Base-by-base conservation (phyloP, 2,113 vertebrate species). In the Zosterops hypoxanthus region DNA sequence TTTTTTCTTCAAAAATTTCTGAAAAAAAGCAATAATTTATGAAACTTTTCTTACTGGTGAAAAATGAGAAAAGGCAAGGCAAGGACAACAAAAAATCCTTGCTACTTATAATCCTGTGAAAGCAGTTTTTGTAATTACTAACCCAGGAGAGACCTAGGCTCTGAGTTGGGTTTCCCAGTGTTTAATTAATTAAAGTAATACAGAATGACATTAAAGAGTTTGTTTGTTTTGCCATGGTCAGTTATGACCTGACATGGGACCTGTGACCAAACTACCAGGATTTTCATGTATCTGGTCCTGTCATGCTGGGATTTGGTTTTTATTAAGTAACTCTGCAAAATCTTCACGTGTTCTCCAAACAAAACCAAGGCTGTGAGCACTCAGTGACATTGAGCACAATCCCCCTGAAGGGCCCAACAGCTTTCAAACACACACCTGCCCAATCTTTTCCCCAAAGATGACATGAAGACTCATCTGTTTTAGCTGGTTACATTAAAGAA, bases 261-360 rank as follows among this genome's bases (percentile, higher is more conserved):
- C 46, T 82, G 41, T 69, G 63, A 28, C 11, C 28, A 72, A 72
- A 41, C 22, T 65, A 16, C 21, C 25, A 76, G 49, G 53, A 36
- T 42, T 55, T 78, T 63, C 39, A 39, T 70, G 17, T 46, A 5
- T 26, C 63, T 64, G 31, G 36, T 50, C 12, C 70, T 22, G 19
- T 28, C 0, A 3, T 59, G 14, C 1, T 80, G 33, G 9, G 24
- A 8, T 77, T 71, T 44, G 4, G 1, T 24, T 70, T 75, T n/a
- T 61, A 7, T 52, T 26, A 20, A 64, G 8, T 57, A 57, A 46
- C 2, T 21, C 61, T 3, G 1, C 16, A 61, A 0, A 1, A 14
- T 36, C 42, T 50, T 33, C 12, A n/a, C 0, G 0, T 56, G 21
- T 15, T 82, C 36, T 73, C 68, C 59, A 73, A 57, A 79, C 19